Base-by-base conservation (phyloP, 2,113 vertebrate species). In the Ivindomyrus marchei region DNA sequence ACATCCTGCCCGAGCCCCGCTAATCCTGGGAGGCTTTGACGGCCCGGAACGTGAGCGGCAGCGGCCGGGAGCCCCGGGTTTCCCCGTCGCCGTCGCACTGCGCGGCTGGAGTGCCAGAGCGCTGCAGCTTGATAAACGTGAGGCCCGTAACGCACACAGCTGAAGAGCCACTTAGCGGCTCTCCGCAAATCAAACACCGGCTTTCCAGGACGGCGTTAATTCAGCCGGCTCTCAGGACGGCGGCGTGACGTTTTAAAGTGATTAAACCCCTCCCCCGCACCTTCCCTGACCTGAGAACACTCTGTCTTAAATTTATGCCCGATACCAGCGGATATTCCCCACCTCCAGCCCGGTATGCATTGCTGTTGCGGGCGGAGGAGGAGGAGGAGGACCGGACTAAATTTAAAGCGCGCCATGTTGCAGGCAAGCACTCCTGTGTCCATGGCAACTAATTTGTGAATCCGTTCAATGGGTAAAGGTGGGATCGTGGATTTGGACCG, bases 391-490 rank as follows among this genome's bases (percentile, higher is more conserved):
- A 19, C 24, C 13, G 11, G 49, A 27, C 49, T 53, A 39, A 70
- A 77, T 74, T 88, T 7, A 50, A 36, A 53, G 31, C 19, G 4
- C 36, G 9, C 46, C 47, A 9, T 56, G 39, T 83, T 83, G 88
- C 88, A 56, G 27, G 52, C n/a, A 24, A 89, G 50, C 50, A 66
- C 74, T 42, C 88, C 31, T 53, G 50, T 89, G 91, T 91, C 91
- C 83, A 89, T 91, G 91, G 91, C 89, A 90, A 89, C 91, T 92
- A 90, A 90, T 91, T 90, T 91, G 47, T 27, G 88, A 53, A 53
- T 89, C 87, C 56, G 21, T 88, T 87, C 53, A 31, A n/a, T 39
- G 19, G 9, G 74, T 53, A 42, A 83, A 83, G 50, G 36, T 85
- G 70, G 85, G 90, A 85, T 91, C 91, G 56, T 88, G 87, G 90